Percentiles rank a stretch among this genome's conserved stretches.
These are phyloP conservation scores for Nixonia krombeini DNA, from an alignment of 1,140 invertebrate genomes.

Conservation along the genomic window DNA sequence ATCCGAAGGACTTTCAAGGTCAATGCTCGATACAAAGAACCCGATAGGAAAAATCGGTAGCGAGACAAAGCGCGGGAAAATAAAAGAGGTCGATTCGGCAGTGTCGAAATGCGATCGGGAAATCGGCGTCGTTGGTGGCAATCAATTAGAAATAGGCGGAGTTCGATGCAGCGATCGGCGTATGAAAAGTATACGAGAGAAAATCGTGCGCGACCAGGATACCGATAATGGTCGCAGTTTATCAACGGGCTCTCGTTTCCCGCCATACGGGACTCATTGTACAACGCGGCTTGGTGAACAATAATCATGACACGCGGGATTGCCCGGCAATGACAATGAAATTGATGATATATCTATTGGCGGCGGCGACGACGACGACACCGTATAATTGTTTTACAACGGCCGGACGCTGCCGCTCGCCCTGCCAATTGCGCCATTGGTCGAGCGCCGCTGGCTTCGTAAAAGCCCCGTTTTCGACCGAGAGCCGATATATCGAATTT, in stretches of 20 bases:
- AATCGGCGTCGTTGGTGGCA: too few relatives aligned
- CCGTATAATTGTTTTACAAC: conserved; percentile 65
- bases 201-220: conserved; percentile 35
- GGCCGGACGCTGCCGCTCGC: conserved; percentile 32
- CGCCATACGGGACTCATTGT: conserved; percentile 54
- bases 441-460: conserved; percentile 18
- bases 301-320: conserved; percentile 64
- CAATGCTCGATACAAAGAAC: too few relatives aligned
- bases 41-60: too few relatives aligned
- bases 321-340: conserved; percentile 60
- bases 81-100: too few relatives aligned
- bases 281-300: conserved; percentile 57
- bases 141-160: conserved; percentile 37
- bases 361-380: conserved; percentile 48
- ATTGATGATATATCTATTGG: conserved; percentile 63
- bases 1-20: too few relatives aligned
- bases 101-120: too few relatives aligned
- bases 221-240: conserved; percentile 46
- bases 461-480: conserved; percentile 39
- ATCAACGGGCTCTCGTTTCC: conserved; percentile 45
- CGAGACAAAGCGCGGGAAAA: too few relatives aligned
- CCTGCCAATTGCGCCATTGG: conserved; percentile 36
- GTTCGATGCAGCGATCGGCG: conserved; percentile 17
- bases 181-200: conserved; percentile 44
- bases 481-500: conserved; percentile 26